Evolutionary conservation across 2,113 vertebrate genomes (phyloP), one percentile per base, ranked within the genome.

Genomic region (Pogonocichla stellata): DNA sequence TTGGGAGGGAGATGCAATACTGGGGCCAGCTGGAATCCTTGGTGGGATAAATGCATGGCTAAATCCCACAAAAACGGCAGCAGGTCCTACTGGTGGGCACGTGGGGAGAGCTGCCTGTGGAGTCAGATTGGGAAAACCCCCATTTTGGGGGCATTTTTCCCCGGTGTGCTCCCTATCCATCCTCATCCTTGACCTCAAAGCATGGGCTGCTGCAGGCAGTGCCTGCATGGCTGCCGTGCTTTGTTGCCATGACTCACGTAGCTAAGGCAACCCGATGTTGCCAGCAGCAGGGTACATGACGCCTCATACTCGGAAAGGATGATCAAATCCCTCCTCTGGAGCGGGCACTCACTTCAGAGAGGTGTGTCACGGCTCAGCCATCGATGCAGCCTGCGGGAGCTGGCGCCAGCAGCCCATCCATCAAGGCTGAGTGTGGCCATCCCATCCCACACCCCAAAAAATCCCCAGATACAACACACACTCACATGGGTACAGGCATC

Each of bases 211-310:
- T 88, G 38, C 67, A 24, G 66, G 56, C 82, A 67, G 43, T 2
- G 8, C 71, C 78, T 43, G 43, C 2, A 7, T 64, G 72, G 75
- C 61, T 89, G 91, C 83, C 40, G 43, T 19, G 71, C 82, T 91
- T 53, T 43, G 86, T 94, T 95, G 12, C 73, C 29, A 26, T 84
- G 83, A 89, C 86, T 95, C 92, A 86, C 0, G 72, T 93, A 94
- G 80, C 92, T 64, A 96, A 47, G 92, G 94, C 92, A 97, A 96
- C 95, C 48, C 3, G 1, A 12, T 57, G 73, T 51, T 87, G 86
- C 91, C 80, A 36, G 89, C 51, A 74, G 83, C 69, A 43, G 69
- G 51, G 28, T 56, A 64, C 31, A 43, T 3, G 81, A 75, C 0
- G 23, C 57, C 82, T 91, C 72, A 36, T 8, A 19, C 64, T 58